These are phyloP conservation scores for Drosophila anomelani DNA, from an alignment of 2,888 invertebrate species.

Conservation along the genomic window DNA sequence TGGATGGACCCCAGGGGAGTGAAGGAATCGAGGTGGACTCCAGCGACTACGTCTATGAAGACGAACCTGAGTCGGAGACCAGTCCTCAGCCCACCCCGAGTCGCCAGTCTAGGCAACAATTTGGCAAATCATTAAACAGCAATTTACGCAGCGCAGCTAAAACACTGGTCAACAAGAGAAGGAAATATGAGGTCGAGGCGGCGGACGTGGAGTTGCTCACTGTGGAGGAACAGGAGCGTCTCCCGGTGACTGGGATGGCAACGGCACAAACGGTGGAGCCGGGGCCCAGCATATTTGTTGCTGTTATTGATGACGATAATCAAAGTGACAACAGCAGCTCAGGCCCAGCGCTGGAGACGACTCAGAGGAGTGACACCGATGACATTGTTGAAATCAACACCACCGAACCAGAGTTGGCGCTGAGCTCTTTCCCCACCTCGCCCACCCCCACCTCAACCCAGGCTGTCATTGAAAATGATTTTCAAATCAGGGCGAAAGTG, in stretches of 20 bases:
- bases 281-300: conserved; percentile 49
- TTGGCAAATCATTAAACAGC: conserved; percentile 83
- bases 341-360: conserved; percentile 46
- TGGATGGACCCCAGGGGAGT: conserved; percentile 65
- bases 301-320: conserved; percentile 79
- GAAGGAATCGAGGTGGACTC: conserved; percentile 48
- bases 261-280: conserved; percentile 41
- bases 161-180: conserved; percentile 54
- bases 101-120: conserved; percentile 61
- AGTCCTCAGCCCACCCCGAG: conserved; percentile 6
- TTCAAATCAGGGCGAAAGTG: conserved; percentile 70
- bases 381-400: conserved; percentile 74
- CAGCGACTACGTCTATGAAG: conserved; percentile 70
- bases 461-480: conserved; percentile 76
- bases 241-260: conserved; percentile 20
- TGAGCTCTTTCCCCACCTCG: conserved; percentile 24
- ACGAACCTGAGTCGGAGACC: conserved; percentile 32
- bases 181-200: conserved; percentile 34
- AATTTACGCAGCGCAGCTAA: conserved; percentile 80
- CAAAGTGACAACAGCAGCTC: conserved; percentile 72
- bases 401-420: conserved; percentile 27
- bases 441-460: conserved; percentile 22
- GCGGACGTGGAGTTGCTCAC: conserved; percentile 9
- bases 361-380: conserved; percentile 62
- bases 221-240: conserved; percentile 30